Evolutionary conservation across 2,113 vertebrate species (phyloP).

Genomic region (Rhea pennata): DNA sequence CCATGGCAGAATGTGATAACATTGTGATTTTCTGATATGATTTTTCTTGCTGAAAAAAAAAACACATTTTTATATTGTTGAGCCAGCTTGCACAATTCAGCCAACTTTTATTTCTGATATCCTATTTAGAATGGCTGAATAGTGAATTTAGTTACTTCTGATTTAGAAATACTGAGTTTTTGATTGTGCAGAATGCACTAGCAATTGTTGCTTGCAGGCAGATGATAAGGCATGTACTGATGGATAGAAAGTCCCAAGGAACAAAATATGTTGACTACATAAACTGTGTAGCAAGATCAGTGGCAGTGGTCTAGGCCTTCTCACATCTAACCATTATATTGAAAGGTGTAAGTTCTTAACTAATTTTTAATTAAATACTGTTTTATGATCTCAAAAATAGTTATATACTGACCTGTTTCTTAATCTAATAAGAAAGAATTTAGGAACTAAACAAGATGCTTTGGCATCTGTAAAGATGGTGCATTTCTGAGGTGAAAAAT

Average conservation of each 20-base stretch:
- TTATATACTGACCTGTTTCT: constrained; percentile 8
- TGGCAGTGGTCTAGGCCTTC: constrained; percentile 27
- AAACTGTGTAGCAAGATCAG: constrained; percentile 8
- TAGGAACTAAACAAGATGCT: not conserved
- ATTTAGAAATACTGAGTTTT: not conserved
- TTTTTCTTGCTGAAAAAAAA: constrained; percentile 74
- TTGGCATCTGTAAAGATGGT: constrained; percentile 29
- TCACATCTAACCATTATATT: not conserved
- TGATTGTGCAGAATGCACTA: not conserved
- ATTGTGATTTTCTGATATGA: constrained; percentile 66
- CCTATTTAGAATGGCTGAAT: not conserved
- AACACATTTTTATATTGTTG: constrained; percentile 62
- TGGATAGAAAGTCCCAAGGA: not conserved
- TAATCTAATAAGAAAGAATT: constrained; percentile 5
- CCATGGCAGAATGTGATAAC: constrained; percentile 87
- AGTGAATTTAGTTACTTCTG: not conserved
- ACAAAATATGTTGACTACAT: not conserved
- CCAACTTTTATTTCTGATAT: not conserved
- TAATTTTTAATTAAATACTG: not conserved
- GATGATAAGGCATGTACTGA: not conserved
- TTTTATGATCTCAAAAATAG: not conserved
- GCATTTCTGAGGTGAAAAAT: constrained; percentile 31
- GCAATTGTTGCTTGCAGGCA: not conserved
- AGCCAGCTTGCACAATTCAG: not conserved
- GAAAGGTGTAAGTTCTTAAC: not conserved